Percentiles rank a stretch among this genome's conserved stretches.
phyloP scores from a whole-genome alignment of 1,140 invertebrate genomes.

The Fopius arisanus region DNA sequence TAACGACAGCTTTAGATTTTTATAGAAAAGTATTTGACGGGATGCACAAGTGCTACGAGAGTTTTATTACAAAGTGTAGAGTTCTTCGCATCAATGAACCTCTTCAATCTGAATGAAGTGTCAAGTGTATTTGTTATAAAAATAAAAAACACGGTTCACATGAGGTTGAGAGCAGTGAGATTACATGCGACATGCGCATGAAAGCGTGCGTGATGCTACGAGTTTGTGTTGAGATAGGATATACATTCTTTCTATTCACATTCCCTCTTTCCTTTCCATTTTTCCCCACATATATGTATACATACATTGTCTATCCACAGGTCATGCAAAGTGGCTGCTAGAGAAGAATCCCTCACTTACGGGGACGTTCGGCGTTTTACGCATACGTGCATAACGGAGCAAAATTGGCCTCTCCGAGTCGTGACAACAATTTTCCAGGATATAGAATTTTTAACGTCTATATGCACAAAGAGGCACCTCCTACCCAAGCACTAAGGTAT shows the following conservation, averaged over 20 bases:
- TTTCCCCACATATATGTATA: not conserved
- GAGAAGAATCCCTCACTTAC: constrained; percentile 14
- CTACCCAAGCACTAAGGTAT: not conserved
- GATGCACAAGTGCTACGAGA: no score
- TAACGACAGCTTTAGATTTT: no score
- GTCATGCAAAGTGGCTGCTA: constrained; percentile 25
- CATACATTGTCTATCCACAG: constrained; percentile 9
- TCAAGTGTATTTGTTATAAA: not conserved
- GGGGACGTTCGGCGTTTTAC: constrained; percentile 24
- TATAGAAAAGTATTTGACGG: no score
- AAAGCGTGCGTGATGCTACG: not conserved
- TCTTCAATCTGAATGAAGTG: constrained; percentile 1
- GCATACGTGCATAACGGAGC: constrained; percentile 26
- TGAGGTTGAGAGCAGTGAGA: not conserved
- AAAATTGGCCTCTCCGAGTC: constrained; percentile 22
- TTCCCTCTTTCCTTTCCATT: not conserved
- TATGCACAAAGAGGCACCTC: not conserved
- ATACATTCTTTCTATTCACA: not conserved
- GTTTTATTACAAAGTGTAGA: not conserved
- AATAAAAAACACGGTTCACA: not conserved
- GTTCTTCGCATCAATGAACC: not conserved
- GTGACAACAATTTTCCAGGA: constrained; percentile 29
- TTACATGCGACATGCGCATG: not conserved
- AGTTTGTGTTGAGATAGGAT: not conserved
- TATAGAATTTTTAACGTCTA: constrained; percentile 33